Base-by-base conservation (phyloP, 2,888 invertebrate species). In the Liopterus haemorrhoidalis region DNA sequence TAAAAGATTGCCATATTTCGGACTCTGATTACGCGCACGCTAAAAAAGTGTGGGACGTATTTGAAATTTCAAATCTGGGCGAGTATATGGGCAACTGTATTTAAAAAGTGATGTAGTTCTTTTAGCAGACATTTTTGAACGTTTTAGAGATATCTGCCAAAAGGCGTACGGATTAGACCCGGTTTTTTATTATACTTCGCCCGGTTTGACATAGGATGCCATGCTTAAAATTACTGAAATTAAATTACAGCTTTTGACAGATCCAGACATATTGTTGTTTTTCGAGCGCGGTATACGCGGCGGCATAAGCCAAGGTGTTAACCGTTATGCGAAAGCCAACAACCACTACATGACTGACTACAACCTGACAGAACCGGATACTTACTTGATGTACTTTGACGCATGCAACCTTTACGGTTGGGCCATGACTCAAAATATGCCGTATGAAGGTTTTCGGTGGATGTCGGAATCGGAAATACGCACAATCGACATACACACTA, bases 181-280 rank as follows among this genome's bases (percentile, higher is more conserved):
- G n/a, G n/a, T n/a, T n/a, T n/a, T n/a, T n/a, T n/a, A n/a, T n/a
- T n/a, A n/a, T n/a, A n/a, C n/a, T n/a, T n/a, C n/a, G n/a, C n/a
- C n/a, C n/a, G n/a, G 61, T 2, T 50, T 63, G 14, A 49, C 61
- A 12, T 65, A 55, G 52, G 62, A 64, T 49, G 59, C 60, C 0
- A 61, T 63, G 60, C 45, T 66, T 3, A 65, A 64, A 52, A 43
- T 47, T 24, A 63, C 62, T 0, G 39, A 52, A 27, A 45, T 63
- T 8, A 39, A 59, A 36, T 33, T 66, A 9, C 54, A 60, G 22
- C 38, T 62, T 4, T 38, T 61, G 11, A 57, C 53, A 3, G 57
- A 62, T 44, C 38, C 55, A 12, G 50, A 58, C 41, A 59, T 58
- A 56, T 19, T 56, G 28, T 35, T 53, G 14, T 57, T 59, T 43